Percentiles rank a stretch among this genome's conserved stretches.
Evolutionary conservation across 2,113 vertebrate genomes (phyloP).

Genomic region (Calidris pugnax): DNA sequence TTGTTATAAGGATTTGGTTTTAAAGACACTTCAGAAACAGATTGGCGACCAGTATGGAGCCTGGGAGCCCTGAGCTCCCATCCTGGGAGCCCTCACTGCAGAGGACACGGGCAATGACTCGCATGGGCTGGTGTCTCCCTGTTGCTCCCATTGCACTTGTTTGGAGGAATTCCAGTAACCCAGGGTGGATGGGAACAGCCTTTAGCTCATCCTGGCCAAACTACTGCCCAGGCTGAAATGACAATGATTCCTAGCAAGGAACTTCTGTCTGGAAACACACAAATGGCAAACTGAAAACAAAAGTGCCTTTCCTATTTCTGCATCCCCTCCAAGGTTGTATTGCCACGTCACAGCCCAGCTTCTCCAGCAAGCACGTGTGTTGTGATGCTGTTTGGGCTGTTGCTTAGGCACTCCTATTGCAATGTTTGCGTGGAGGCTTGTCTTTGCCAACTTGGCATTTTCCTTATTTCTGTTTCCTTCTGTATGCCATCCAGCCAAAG

Average conservation of each 20-base stretch:
- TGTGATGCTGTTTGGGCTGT: not conserved
- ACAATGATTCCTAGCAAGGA: not conserved
- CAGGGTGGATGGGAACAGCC: not conserved
- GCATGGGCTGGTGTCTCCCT: fast-evolving
- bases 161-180: not conserved
- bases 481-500: not conserved
- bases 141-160: not conserved
- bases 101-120: not conserved
- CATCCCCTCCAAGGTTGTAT: not conserved
- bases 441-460: not conserved
- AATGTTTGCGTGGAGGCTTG: not conserved
- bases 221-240: not conserved
- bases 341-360: not conserved
- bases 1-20: not conserved
- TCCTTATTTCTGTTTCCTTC: not conserved
- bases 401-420: not conserved
- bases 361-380: not conserved
- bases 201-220: not conserved
- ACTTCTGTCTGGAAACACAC: not conserved
- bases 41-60: not conserved
- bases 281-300: not conserved
- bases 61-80: fast-evolving
- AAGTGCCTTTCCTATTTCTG: not conserved
- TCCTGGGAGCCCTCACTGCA: not conserved
- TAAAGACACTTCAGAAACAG: not conserved